A percentile compares a stretch with the other conserved stretches of the same genome.
Evolutionary conservation across 2,888 invertebrate genomes (phyloP).

Genomic region (Sarcophaga caerulescens): DNA sequence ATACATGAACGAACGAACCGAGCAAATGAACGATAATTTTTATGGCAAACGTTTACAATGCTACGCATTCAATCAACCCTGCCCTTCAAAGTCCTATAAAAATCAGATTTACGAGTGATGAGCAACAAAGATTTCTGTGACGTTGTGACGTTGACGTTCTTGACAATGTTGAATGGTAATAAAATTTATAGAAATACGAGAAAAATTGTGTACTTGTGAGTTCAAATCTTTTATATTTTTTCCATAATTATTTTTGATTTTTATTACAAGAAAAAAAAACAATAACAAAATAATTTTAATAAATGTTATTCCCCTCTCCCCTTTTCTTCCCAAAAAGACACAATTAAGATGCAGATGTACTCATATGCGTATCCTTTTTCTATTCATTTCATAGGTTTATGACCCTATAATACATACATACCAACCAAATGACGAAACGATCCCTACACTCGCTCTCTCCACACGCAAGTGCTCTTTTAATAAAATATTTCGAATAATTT

Average conservation of each 20-base stretch:
- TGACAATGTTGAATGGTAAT: constrained; percentile 70
- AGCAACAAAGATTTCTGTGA: not conserved
- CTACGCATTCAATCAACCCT: constrained; percentile 3
- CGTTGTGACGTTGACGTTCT: constrained; percentile 54
- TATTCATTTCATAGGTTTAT: constrained; percentile 33
- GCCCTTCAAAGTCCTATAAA: constrained; percentile 46
- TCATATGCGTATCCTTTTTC: constrained; percentile 44
- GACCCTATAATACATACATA: not conserved
- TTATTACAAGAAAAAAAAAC: no score
- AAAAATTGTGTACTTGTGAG: constrained; percentile 65
- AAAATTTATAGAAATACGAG: constrained; percentile 71
- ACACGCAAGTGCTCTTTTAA: constrained; percentile 1
- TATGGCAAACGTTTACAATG: constrained; percentile 28
- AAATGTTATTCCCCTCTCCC: no score
- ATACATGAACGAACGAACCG: not conserved
- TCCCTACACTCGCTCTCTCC: no score
- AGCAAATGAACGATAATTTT: not conserved
- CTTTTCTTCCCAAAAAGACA: no score
- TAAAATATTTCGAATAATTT: constrained; percentile 55
- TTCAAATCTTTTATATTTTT: constrained; percentile 74
- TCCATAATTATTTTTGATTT: constrained; percentile 51
- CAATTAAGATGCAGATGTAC: constrained; percentile 30
- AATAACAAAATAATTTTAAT: no score
- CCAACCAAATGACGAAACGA: no score
- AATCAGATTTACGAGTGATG: constrained; percentile 59